Conservation (phyloP, 2,888 invertebrate genomes). For the Nomada hirtipes region DNA sequence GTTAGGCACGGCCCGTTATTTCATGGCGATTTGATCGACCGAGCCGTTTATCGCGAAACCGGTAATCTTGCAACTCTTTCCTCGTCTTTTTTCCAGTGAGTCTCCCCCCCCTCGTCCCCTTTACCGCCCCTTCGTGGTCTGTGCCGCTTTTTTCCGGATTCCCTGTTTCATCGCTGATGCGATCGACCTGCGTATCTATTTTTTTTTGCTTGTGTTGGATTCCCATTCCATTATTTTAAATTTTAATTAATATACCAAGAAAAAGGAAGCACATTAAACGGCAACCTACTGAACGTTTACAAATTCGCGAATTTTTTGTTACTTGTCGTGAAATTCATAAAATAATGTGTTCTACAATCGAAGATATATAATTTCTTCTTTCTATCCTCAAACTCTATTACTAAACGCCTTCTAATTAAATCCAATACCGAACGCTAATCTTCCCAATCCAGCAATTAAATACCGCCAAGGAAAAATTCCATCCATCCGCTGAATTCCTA, state of each 20-base stretch:
- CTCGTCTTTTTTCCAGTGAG: constrained; percentile 19
- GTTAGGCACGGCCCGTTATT: constrained; percentile 71
- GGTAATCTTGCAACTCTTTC: constrained; percentile 60
- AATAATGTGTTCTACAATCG: no score
- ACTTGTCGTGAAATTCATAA: no score
- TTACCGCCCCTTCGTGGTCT: constrained; percentile 20
- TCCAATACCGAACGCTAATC: no score
- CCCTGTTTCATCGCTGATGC: background rate
- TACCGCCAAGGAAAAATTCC: no score
- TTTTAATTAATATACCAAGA: no score
- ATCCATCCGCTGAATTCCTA: background rate
- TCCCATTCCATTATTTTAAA: background rate
- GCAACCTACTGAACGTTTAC: no score
- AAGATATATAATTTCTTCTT: no score
- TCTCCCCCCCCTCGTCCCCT: background rate
- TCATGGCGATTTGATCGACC: constrained; percentile 69
- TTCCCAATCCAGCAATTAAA: background rate
- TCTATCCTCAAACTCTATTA: no score
- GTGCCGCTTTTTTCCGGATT: constrained; percentile 18
- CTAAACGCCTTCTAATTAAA: no score
- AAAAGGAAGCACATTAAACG: no score
- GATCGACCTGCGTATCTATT: background rate
- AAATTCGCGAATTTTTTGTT: no score
- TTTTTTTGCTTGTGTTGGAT: no score
- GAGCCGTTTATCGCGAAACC: constrained; percentile 72